Evolutionary conservation across 2,888 invertebrate species (phyloP).

Genomic region (Heliconius ethilla): DNA sequence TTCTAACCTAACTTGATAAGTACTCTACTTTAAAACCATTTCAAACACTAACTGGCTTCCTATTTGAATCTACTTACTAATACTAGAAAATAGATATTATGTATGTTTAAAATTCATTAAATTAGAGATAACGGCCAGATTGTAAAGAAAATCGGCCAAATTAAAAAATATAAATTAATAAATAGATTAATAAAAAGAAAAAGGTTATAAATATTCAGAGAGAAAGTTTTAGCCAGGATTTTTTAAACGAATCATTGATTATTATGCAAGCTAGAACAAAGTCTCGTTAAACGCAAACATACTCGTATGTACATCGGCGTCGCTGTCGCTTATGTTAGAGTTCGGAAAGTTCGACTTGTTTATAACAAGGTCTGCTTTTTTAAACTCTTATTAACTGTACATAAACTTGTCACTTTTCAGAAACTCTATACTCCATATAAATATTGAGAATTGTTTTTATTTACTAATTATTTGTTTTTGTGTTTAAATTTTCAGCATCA

Average conservation of each 20-base stretch:
- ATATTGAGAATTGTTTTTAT: neutral
- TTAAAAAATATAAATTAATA: too few relatives aligned
- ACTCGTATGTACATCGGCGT: slow-evolving; percentile 9
- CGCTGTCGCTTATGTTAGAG: slow-evolving; percentile 16
- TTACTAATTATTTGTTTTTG: neutral
- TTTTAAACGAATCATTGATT: slow-evolving; percentile 26
- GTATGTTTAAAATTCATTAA: neutral
- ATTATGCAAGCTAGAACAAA: slow-evolving; percentile 28
- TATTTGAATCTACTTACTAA: neutral
- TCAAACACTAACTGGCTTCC: neutral
- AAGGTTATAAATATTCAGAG: slow-evolving; percentile 4
- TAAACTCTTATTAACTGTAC: neutral
- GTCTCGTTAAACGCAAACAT: slow-evolving; percentile 29
- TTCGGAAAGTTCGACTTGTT: slow-evolving; percentile 29
- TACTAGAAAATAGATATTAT: neutral
- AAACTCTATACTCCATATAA: neutral
- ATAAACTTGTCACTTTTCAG: neutral
- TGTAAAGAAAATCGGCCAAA: too few relatives aligned
- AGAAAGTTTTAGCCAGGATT: slow-evolving; percentile 12
- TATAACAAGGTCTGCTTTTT: neutral
- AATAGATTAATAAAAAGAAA: neutral
- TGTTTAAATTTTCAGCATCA: neutral
- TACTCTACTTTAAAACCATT: neutral
- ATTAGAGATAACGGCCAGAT: too few relatives aligned
- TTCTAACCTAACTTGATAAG: neutral